Conservation (phyloP, 1,140 invertebrate genomes). For the Aphelenchoides besseyi region DNA sequence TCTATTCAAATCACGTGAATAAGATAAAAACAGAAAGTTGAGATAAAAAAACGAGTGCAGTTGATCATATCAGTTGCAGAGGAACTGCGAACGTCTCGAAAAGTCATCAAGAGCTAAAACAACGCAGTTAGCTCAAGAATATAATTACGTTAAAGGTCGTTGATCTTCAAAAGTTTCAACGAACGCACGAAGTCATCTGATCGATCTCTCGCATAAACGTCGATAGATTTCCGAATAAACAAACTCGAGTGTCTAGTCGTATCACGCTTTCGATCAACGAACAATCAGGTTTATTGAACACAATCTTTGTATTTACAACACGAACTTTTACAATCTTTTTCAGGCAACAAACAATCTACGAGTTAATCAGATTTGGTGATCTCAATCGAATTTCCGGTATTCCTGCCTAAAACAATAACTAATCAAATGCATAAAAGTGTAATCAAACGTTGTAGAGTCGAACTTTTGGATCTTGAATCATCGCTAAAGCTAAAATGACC, state of each 20-base stretch:
- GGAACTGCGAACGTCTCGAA: too few relatives aligned
- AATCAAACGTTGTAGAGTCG: slow-evolving; percentile 40
- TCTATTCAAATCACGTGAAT: neutral
- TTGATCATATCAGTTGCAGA: too few relatives aligned
- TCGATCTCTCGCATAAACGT: too few relatives aligned
- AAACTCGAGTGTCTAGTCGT: neutral
- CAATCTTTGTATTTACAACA: neutral
- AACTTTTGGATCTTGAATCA: slow-evolving; percentile 31
- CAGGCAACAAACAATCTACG: neutral
- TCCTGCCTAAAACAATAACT: slow-evolving; percentile 32
- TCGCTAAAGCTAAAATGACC: slow-evolving; percentile 36
- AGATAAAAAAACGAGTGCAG: too few relatives aligned
- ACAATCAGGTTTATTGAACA: neutral
- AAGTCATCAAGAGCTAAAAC: too few relatives aligned
- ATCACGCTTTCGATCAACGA: neutral
- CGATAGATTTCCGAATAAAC: neutral
- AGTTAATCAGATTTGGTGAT: slow-evolving; percentile 34
- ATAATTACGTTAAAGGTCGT: too few relatives aligned
- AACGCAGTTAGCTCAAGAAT: too few relatives aligned
- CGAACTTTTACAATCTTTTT: neutral
- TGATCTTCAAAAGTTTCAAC: too few relatives aligned
- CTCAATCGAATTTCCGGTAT: slow-evolving; percentile 33
- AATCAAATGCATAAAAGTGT: slow-evolving; percentile 19
- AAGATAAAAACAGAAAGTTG: neutral
- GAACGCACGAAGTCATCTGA: too few relatives aligned